phyloP scores from a whole-genome alignment of 2,797 vertebrate species.

The Thamnophis elegans region DNA sequence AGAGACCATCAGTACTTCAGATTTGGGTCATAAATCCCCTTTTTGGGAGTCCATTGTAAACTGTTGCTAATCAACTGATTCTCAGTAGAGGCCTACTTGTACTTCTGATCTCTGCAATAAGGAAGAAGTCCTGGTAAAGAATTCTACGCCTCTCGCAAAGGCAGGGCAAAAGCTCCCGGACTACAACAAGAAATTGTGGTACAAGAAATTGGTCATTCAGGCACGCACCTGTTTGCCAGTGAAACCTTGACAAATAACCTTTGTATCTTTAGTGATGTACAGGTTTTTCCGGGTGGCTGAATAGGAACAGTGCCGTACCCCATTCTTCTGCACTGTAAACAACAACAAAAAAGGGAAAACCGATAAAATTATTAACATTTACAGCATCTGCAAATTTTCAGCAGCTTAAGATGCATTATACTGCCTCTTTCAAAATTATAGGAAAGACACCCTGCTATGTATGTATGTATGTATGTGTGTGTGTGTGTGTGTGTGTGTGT shows the following conservation, averaged over 20 bases:
- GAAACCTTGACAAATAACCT: conserved; percentile 97
- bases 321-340: conserved; percentile 86
- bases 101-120: background rate
- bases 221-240: conserved; percentile 96
- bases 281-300: conserved; percentile 83
- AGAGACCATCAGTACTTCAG: background rate
- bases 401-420: background rate
- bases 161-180: background rate
- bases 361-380: background rate
- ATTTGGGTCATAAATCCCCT: background rate
- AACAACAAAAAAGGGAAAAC: conserved; percentile 1
- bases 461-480: too few species aligned
- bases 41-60: background rate
- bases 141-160: background rate
- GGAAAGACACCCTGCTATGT: too few species aligned
- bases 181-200: too few species aligned
- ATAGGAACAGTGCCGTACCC: conserved; percentile 88
- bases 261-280: conserved; percentile 88
- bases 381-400: background rate
- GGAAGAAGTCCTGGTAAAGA: background rate
- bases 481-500: too few species aligned
- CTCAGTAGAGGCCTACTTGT: too few species aligned
- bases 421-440: background rate
- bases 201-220: background rate
- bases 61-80: background rate